phyloP scores from a whole-genome alignment of 2,888 invertebrate genomes.

The Pocota personata region DNA sequence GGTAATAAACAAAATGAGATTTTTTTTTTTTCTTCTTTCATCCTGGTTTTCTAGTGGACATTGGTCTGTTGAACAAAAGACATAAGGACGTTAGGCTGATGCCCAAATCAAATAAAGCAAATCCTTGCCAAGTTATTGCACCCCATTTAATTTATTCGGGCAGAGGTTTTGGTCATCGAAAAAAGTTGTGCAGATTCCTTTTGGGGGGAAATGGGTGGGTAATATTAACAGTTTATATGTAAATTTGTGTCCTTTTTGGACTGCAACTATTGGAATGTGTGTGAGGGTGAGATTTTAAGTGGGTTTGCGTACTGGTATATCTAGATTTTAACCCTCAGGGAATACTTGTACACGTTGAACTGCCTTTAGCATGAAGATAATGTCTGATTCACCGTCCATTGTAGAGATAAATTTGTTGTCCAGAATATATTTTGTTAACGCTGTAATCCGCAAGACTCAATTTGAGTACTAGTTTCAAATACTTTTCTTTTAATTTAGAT shows the following conservation, averaged over 20 bases:
- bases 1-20: constrained; percentile 5
- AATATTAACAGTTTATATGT: background rate
- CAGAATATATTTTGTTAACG: no score
- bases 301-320: background rate
- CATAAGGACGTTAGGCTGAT: constrained; percentile 27
- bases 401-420: no score
- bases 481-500: no score
- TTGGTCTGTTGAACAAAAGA: constrained; percentile 21
- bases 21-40: background rate
- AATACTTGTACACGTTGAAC: no score
- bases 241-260: background rate
- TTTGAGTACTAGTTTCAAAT: no score
- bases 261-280: background rate
- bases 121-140: constrained; percentile 61
- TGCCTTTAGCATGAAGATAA: no score
- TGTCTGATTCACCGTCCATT: no score
- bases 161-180: background rate
- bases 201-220: background rate
- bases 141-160: constrained; percentile 52
- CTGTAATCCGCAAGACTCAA: no score
- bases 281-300: background rate
- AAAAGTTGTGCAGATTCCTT: background rate
- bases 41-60: constrained; percentile 13
- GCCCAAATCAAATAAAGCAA: constrained; percentile 52
- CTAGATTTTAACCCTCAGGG: no score